Conservation (phyloP, 2,113 vertebrate species). For the Circaetus gallicus region DNA sequence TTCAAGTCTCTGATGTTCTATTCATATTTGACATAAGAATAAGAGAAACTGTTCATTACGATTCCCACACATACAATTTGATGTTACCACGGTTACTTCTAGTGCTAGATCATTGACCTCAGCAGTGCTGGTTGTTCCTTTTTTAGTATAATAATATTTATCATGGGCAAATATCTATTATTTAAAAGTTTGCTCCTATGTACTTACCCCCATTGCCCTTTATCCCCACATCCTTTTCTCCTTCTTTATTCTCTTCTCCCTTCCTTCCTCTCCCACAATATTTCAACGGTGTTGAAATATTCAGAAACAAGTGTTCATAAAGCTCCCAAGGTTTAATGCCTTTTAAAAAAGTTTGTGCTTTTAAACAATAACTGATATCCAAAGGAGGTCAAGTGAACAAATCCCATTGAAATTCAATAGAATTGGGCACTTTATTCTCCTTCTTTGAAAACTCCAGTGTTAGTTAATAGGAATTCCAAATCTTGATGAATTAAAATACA, state of each 20-base stretch:
- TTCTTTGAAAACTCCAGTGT: not conserved
- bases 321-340: not conserved
- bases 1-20: not conserved
- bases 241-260: not conserved
- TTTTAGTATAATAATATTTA: not conserved
- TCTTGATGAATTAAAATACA: not conserved
- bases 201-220: not conserved
- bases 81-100: not conserved
- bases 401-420: not conserved
- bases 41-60: not conserved
- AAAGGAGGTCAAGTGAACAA: not conserved
- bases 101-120: not conserved
- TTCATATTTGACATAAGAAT: not conserved
- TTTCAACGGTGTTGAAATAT: not conserved
- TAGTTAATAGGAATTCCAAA: not conserved
- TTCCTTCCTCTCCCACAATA: not conserved
- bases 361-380: not conserved
- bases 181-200: not conserved
- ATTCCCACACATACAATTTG: not conserved
- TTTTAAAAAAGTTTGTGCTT: not conserved
- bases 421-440: not conserved
- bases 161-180: not conserved
- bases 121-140: not conserved
- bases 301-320: not conserved
- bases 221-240: not conserved